Evolutionary conservation across 1,140 invertebrate genomes (phyloP).

Genomic region (Sarcophaga peregrina): DNA sequence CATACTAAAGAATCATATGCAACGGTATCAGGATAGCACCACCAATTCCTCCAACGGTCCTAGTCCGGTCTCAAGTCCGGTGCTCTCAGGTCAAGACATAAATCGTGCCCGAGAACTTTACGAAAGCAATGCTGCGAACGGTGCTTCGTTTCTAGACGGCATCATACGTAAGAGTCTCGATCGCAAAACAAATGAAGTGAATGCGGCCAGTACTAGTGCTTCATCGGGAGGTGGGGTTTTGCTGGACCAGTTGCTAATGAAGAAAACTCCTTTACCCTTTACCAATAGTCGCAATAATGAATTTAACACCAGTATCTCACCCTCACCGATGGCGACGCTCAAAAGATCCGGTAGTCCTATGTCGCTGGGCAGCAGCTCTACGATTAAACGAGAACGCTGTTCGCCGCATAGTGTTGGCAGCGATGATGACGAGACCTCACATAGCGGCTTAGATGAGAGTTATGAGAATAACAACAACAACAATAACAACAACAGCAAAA

Average conservation of each 20-base stretch:
- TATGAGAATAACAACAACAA: constrained; percentile 49
- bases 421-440: constrained; percentile 55
- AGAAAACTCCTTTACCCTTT: constrained; percentile 70
- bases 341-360: constrained; percentile 62
- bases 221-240: constrained; percentile 73
- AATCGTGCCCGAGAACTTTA: constrained; percentile 67
- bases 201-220: constrained; percentile 13
- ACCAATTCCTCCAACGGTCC: constrained; percentile 42
- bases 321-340: constrained; percentile 45
- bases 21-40: constrained; percentile 74
- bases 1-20: constrained; percentile 83
- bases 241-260: constrained; percentile 78
- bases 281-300: constrained; percentile 58
- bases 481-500: constrained; percentile 44
- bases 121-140: constrained; percentile 74
- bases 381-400: constrained; percentile 62
- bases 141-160: constrained; percentile 74
- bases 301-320: constrained; percentile 49
- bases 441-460: constrained; percentile 41
- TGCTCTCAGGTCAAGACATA: constrained; percentile 48
- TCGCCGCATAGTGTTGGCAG: constrained; percentile 52
- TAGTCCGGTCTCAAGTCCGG: constrained; percentile 54
- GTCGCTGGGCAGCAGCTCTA: constrained; percentile 47
- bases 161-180: constrained; percentile 79
- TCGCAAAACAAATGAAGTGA: constrained; percentile 63